Evolutionary conservation across 2,888 invertebrate genomes (phyloP), one percentile per base, ranked within the genome.

Genomic region (Ecdyonurus torrentis): DNA sequence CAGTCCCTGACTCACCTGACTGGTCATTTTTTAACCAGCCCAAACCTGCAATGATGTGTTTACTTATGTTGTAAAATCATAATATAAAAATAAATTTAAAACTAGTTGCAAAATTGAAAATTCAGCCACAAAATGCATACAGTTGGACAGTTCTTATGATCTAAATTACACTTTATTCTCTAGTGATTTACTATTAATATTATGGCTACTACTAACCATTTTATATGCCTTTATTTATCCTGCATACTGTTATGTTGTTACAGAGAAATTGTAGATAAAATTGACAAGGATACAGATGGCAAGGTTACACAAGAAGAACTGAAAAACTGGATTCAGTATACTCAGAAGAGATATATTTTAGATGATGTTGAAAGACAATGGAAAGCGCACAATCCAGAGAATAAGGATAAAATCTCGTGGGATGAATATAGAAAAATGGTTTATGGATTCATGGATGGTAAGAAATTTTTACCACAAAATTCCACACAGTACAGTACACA

Each of bases 291-390:
- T 73, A 81, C 81, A 10, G 91, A 96, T 75, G 89, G 90, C 0
- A 84, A 84, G 67, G 82, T 96, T 2, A 84, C 89, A 0, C 82
- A 91, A 64, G 85, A 89, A 62, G 99, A 99, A 75, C 77, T 99
- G 23, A 91, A 91, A 74, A 89, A 91, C 68, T 98, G 98, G 97
- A 97, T 99, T 70, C 83, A 89, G 67, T 93, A 89, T 74, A 95
- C 97, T 0, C 96, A 97, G 76, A 87, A 85, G 69, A 80, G 91
- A 63, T 98, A 98, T 74, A 90, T 97, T 52, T 81, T 86, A 59
- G 92, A 93, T 70, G 96, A 99, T 75, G 92, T 96, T 0, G 87
- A 91, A 25, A 81, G 91, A 3, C 91, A 96, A 72, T 99, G 98
- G 98, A 85, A 82, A 67, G 87, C 91, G 67, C 91, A 96, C 71